Conservation (phyloP, 2,888 invertebrate species). For the Leptopilina myrica region DNA sequence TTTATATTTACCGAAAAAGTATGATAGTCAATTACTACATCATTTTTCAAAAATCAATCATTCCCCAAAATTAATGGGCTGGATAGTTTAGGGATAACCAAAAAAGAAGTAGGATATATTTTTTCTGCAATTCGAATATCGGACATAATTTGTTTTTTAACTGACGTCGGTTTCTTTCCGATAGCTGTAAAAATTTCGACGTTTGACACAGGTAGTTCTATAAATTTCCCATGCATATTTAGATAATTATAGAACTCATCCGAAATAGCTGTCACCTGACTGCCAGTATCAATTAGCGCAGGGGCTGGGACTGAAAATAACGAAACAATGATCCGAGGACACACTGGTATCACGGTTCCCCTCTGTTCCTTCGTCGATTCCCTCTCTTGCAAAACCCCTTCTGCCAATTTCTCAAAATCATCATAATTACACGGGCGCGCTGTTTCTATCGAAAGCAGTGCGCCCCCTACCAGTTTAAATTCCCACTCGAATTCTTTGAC, state of each 20-base stretch:
- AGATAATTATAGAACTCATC: constrained; percentile 24
- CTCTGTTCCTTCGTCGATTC: background rate
- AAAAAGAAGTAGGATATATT: background rate
- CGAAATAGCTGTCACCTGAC: constrained; percentile 1
- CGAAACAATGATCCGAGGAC: background rate
- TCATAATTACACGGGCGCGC: background rate
- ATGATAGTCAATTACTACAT: background rate
- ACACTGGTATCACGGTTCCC: background rate
- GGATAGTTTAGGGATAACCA: constrained; percentile 5
- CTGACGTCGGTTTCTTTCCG: constrained; percentile 29
- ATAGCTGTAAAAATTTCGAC: constrained; percentile 36
- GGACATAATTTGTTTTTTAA: constrained; percentile 37
- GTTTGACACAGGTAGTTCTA: constrained; percentile 50
- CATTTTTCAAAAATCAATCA: constrained; percentile 20
- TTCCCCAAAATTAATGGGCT: constrained; percentile 3
- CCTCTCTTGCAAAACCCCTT: background rate
- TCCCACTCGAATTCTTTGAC: background rate
- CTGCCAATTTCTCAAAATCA: background rate
- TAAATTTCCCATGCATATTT: background rate
- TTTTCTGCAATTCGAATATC: background rate
- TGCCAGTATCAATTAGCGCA: constrained; percentile 10
- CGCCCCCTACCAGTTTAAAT: background rate
- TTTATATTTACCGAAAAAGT: no score
- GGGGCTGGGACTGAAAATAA: constrained; percentile 9
- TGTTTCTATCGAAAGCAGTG: background rate